These are phyloP conservation scores for Caenorhabditis doughertyi DNA, from an alignment of 2,888 invertebrate genomes.

Conservation along the genomic window DNA sequence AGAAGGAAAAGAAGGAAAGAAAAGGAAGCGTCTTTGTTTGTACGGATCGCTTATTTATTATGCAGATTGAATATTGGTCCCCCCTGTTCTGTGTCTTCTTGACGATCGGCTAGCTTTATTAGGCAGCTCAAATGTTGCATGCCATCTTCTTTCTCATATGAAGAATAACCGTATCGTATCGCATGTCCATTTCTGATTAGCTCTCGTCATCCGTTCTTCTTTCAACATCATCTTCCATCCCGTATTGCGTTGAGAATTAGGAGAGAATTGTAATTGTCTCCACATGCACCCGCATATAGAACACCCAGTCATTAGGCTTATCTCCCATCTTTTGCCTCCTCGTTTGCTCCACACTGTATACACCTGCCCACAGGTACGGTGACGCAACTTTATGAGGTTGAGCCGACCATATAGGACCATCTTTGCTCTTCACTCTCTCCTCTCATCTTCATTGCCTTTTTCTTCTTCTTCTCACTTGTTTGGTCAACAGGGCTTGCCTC, in stretches of 20 bases:
- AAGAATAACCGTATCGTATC: constrained; percentile 47
- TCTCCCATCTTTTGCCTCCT: constrained; percentile 33
- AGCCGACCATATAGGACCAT: constrained; percentile 46
- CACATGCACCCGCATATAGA: background rate
- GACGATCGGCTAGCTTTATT: constrained; percentile 33
- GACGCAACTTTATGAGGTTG: constrained; percentile 58
- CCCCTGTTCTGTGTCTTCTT: constrained; percentile 3
- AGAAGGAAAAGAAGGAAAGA: constrained; percentile 9
- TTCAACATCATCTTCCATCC: constrained; percentile 6
- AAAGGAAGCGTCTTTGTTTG: constrained; percentile 63
- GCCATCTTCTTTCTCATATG: background rate
- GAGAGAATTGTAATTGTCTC: constrained; percentile 46
- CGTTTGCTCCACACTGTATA: constrained; percentile 30
- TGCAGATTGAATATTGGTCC: constrained; percentile 67
- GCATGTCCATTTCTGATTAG: constrained; percentile 65
- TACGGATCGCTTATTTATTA: constrained; percentile 63
- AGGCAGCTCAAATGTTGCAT: constrained; percentile 54
- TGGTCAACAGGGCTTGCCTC: constrained; percentile 40
- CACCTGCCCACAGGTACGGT: constrained; percentile 59
- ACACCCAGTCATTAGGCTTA: constrained; percentile 59
- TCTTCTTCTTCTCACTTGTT: constrained; percentile 28
- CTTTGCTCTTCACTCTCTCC: constrained; percentile 31
- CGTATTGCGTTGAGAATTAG: constrained; percentile 6
- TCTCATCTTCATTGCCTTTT: background rate
- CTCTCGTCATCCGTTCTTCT: constrained; percentile 44